These are phyloP conservation scores for Uria lomvia DNA, from an alignment of 2,113 vertebrate species.

Conservation along the genomic window DNA sequence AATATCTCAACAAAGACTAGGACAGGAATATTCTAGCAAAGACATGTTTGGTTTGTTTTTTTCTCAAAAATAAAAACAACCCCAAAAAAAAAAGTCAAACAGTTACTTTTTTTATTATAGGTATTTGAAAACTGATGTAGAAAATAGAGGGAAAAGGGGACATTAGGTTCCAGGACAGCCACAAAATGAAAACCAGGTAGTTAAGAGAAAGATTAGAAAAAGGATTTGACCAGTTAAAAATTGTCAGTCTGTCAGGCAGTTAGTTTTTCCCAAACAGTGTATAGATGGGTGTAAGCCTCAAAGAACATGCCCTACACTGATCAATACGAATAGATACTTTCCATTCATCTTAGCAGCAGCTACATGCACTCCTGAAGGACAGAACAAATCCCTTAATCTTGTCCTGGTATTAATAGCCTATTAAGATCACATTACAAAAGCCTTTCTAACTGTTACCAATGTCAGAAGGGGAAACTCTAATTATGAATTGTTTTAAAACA, in stretches of 20 bases:
- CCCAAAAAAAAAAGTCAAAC: neutral
- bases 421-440: conserved; percentile 54
- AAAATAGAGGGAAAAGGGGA: neutral
- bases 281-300: neutral
- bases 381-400: conserved; percentile 52
- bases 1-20: neutral
- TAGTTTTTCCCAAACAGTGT: neutral
- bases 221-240: neutral
- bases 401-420: conserved; percentile 40
- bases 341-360: neutral
- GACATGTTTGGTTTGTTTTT: neutral
- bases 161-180: neutral
- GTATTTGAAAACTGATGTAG: neutral
- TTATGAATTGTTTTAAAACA: conserved; percentile 52
- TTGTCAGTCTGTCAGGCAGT: neutral
- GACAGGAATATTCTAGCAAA: neutral
- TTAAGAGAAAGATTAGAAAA: neutral
- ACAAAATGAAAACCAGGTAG: neutral
- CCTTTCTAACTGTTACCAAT: neutral
- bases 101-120: neutral
- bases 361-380: neutral
- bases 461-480: conserved; percentile 36
- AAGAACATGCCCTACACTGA: neutral
- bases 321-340: neutral
- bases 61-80: too few species aligned